Conservation (phyloP, 2,888 invertebrate species). For the Drosophila anomalata region DNA sequence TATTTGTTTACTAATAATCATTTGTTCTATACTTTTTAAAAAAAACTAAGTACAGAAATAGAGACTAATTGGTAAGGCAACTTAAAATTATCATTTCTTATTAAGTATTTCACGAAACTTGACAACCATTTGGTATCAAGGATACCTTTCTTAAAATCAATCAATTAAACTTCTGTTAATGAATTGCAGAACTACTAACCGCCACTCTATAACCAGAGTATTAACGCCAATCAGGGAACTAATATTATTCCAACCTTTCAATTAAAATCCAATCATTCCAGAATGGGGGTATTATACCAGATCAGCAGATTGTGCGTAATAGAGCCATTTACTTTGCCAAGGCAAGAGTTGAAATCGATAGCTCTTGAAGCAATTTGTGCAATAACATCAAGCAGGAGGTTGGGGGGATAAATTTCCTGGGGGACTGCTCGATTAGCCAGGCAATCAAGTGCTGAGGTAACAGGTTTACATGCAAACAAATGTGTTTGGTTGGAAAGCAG, state of each 20-base stretch:
- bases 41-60: no score
- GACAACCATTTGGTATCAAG: no score
- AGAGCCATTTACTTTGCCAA: slow-evolving; percentile 22
- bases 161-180: neutral
- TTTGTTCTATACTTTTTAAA: no score
- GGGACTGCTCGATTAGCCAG: slow-evolving; percentile 67
- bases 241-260: neutral
- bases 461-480: slow-evolving; percentile 30
- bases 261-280: neutral
- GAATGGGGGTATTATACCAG: neutral
- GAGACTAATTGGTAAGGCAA: no score
- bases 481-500: slow-evolving; percentile 30
- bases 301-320: slow-evolving; percentile 5
- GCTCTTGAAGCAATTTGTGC: slow-evolving; percentile 42
- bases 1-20: neutral
- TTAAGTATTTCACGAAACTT: no score
- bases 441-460: slow-evolving; percentile 58
- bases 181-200: neutral
- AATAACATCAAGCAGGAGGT: slow-evolving; percentile 25
- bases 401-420: slow-evolving; percentile 33
- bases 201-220: neutral
- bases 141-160: neutral
- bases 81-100: no score
- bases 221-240: neutral
- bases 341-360: slow-evolving; percentile 57